Evolutionary conservation across 2,797 vertebrate genomes (phyloP), one percentile per base, ranked within the genome.

Genomic region (Brachyrhaphis roseni): DNA sequence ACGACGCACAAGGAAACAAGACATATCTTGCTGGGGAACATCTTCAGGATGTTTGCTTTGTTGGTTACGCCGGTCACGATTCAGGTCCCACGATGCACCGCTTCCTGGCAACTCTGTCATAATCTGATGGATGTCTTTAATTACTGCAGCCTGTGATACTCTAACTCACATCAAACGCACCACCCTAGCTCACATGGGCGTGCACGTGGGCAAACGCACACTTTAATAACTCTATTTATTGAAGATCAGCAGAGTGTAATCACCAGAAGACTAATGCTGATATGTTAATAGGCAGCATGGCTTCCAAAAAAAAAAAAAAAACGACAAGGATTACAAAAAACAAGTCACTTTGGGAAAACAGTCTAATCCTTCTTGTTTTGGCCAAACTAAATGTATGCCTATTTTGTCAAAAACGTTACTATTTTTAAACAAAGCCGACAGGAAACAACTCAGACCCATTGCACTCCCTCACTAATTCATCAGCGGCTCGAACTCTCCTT

Each of bases 91-190:
- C 15, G 51, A 77, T 71, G 46, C 72, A 74, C 16, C 2, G 31
- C 51, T 89, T 84, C 70, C 73, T 18, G 46, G 71, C 74, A 80
- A 64, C 18, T 0, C 80, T 87, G 88, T 89, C 90, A 91, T 72
- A 76, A 72, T 55, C 73, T 92, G 92, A 94, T 92, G 53, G 79
- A 94, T 93, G 87, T 74, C 47, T 92, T 93, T 89, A 91, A 91
- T 94, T 81, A 91, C 66, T 53, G 77, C 13, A 3, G 1, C 34
- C 18, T 82, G 34, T 74, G 68, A 41, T 34, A 72, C 82, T 76
- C 83, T 23, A 80, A 83, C 76, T 78, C 72, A 83, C 57, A 79
- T 71, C 41, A 2, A 53, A 64, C 70, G 80, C 59, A 78, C 28
- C 71, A 74, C 80, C 46, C 71, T n/a, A 31, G 12, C 23, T 36